phyloP scores from a whole-genome alignment of 92 coral and sea anemone genomes.

The Zoanthus sociatus region DNA sequence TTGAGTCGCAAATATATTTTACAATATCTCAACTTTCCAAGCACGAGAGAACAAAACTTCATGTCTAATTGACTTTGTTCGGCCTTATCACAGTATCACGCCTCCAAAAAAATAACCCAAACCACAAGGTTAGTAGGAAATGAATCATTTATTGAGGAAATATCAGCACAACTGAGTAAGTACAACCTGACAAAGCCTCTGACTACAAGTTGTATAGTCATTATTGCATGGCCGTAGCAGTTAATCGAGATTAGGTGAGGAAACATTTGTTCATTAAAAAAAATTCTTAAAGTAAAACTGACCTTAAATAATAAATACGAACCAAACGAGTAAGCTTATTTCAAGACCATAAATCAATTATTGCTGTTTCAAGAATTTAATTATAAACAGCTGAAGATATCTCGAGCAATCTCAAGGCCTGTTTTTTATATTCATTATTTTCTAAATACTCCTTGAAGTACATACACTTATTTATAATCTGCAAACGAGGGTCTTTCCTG shows the following conservation, averaged over 20 bases:
- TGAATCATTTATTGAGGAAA: slow-evolving; percentile 39
- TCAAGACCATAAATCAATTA: slow-evolving; percentile 35
- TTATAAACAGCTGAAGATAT: slow-evolving; percentile 32
- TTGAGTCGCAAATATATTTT: not conserved
- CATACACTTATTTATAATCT: not conserved
- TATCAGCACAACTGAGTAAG: not conserved
- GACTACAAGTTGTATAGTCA: too few relatives aligned
- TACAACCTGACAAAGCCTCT: too few relatives aligned
- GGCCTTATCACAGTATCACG: not conserved
- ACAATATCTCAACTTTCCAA: not conserved
- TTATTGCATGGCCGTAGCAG: too few relatives aligned
- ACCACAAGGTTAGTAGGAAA: slow-evolving; percentile 19
- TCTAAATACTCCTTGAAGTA: not conserved
- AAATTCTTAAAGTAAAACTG: not conserved
- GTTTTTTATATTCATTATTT: not conserved
- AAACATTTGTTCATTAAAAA: too few relatives aligned
- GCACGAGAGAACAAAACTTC: not conserved
- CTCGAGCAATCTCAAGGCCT: not conserved
- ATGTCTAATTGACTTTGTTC: slow-evolving; percentile 7
- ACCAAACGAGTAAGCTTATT: not conserved
- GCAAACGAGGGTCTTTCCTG: not conserved
- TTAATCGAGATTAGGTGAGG: too few relatives aligned
- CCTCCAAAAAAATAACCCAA: slow-evolving; percentile 14
- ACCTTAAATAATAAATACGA: not conserved
- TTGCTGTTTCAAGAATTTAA: slow-evolving; percentile 5